Base-by-base conservation (phyloP, 2,113 vertebrate genomes). In the Petroica traversi region DNA sequence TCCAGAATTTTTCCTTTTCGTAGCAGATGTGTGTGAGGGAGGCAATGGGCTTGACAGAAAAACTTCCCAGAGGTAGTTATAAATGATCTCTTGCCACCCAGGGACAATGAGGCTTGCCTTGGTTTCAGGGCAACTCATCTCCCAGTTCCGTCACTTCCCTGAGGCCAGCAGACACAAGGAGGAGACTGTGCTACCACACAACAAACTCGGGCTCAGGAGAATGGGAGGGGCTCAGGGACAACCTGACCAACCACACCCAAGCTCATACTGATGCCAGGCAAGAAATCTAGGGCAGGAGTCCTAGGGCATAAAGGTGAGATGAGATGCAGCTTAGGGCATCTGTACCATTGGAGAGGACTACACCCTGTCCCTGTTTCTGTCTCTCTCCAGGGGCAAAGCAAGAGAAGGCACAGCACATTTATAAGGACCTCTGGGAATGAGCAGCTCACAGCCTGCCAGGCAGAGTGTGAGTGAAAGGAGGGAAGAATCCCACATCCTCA, bases 371-470 rank as follows among this genome's bases (percentile, higher is more conserved):
- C 23, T 33, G 28, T 7, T 52, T 38, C 43, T 24, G 17, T 38
- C n/a, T 28, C 54, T 75, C 45, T 74, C 19, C 14, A 36, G 85
- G 31, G 41, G 28, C 45, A 91, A 91, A 81, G 40, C 54, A 76
- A 46, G 73, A 78, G 51, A 61, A 87, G 28, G 40, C 38, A 43
- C 68, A 84, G 77, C 46, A 84, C 52, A 88, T 81, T 95, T 89
- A 95, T 81, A 93, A 96, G 38, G 57, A 94, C 82, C 89, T 96
- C 95, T 95, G 93, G 92, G 95, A 95, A 78, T 28, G 4, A 80
- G 43, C 16, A 58, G 46, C 15, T 82, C 46, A 23, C 4, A 16
- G 74, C 20, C 34, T 57, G 61, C 14, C 16, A 89, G 36, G 38
- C 11, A 75, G 69, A 87, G 33, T 19, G 25, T 67, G 69, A 74